Conservation (phyloP, 1,140 invertebrate species). For the Aleiodes sp. region DNA sequence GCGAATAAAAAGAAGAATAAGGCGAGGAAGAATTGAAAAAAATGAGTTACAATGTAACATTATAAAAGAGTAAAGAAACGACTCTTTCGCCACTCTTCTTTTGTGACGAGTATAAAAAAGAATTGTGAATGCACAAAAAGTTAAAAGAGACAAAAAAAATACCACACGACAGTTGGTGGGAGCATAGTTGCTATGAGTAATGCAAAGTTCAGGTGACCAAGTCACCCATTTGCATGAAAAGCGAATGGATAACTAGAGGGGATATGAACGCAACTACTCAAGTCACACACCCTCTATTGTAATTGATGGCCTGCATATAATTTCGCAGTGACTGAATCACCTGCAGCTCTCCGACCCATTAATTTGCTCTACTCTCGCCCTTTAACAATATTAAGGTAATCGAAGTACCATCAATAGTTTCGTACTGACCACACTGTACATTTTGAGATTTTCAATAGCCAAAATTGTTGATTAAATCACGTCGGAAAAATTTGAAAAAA, state of each 20-base stretch:
- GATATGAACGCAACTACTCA: slow-evolving; percentile 24
- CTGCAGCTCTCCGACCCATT: slow-evolving; percentile 22
- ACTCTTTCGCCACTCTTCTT: background rate
- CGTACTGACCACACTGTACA: no score
- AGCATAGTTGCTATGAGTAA: slow-evolving; percentile 40
- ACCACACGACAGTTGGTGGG: slow-evolving; percentile 16
- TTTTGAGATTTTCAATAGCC: no score
- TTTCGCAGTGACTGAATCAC: slow-evolving; percentile 46
- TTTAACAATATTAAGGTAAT: no score
- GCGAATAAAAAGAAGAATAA: no score
- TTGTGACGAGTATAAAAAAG: background rate
- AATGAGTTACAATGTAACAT: no score
- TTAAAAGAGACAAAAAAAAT: slow-evolving; percentile 14
- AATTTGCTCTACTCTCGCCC: slow-evolving; percentile 4
- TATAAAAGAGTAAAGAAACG: background rate
- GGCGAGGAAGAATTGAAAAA: no score
- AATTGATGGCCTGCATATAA: slow-evolving; percentile 41
- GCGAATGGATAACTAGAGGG: slow-evolving; percentile 37
- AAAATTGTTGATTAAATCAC: no score
- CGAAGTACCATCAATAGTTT: no score
- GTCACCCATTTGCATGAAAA: slow-evolving; percentile 51
- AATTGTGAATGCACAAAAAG: slow-evolving; percentile 1
- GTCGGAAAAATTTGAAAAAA: no score
- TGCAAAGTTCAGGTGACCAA: slow-evolving; percentile 38
- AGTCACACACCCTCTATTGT: slow-evolving; percentile 26